Conservation (phyloP, 2,888 invertebrate genomes). For the Agrilus mali region DNA sequence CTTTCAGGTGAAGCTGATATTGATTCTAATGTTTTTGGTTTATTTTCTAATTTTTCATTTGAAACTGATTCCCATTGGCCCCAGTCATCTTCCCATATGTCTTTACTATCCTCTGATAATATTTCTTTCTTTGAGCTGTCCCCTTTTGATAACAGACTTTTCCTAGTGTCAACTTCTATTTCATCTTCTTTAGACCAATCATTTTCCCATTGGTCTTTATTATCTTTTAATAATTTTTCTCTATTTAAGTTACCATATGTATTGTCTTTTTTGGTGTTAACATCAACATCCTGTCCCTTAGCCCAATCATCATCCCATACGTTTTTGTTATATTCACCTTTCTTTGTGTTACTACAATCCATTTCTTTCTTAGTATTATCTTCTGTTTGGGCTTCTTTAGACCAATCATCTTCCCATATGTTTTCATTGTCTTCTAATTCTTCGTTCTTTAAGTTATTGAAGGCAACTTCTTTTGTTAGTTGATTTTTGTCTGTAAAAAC, state of each 20-base stretch:
- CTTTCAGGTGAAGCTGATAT: slow-evolving; percentile 4
- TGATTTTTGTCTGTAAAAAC: not conserved
- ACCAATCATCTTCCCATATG: slow-evolving; percentile 32
- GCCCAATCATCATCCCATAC: too few relatives aligned
- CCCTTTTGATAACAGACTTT: slow-evolving; percentile 5
- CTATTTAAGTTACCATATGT: too few relatives aligned
- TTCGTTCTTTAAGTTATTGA: slow-evolving; percentile 1
- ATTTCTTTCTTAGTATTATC: slow-evolving; percentile 1
- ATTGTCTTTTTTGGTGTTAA: too few relatives aligned
- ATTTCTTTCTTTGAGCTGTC: slow-evolving; percentile 3
- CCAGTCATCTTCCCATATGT: slow-evolving; percentile 33
- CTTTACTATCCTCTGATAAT: slow-evolving; percentile 18
- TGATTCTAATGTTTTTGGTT: slow-evolving; percentile 6
- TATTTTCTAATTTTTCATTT: slow-evolving; percentile 8
- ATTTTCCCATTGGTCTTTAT: slow-evolving; percentile 34
- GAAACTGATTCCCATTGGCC: slow-evolving; percentile 23
- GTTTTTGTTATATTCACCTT: too few relatives aligned
- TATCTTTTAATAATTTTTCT: slow-evolving; percentile 7
- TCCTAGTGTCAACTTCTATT: too few relatives aligned
- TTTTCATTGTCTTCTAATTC: slow-evolving; percentile 20
- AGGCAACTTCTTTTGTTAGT: slow-evolving; percentile 6
- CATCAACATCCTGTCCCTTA: too few relatives aligned
- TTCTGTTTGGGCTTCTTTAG: too few relatives aligned
- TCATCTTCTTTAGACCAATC: slow-evolving; percentile 13
- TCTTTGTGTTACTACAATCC: too few relatives aligned